phyloP scores from a whole-genome alignment of 2,113 vertebrate species.

The Dasyprocta punctata region DNA sequence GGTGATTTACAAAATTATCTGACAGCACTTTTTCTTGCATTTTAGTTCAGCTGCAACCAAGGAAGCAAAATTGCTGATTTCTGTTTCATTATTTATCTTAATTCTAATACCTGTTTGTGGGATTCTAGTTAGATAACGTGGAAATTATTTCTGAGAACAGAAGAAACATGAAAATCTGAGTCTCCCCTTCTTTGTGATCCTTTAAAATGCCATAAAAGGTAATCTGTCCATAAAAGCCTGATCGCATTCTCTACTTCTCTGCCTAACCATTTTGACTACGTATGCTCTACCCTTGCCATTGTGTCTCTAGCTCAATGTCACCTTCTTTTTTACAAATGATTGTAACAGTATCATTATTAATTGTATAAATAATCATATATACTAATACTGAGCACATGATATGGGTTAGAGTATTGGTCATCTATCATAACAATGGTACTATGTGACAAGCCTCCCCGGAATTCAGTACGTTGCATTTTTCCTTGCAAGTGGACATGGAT shows the following conservation, averaged over 20 bases:
- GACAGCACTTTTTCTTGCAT: neutral
- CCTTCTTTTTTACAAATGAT: neutral
- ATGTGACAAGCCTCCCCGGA: neutral
- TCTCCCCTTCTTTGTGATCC: neutral
- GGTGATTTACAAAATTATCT: neutral
- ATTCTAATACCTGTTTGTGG: neutral
- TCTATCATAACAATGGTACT: neutral
- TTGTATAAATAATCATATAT: neutral
- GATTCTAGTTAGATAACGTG: neutral
- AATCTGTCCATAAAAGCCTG: neutral
- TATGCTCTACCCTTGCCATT: neutral
- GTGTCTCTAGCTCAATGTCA: neutral
- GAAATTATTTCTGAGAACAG: neutral
- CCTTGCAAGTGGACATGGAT: neutral
- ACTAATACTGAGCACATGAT: neutral
- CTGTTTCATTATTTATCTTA: neutral
- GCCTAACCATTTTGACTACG: neutral
- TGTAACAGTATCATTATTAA: neutral
- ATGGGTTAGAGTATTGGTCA: neutral
- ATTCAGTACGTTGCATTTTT: neutral
- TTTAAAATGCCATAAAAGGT: constrained; percentile 16
- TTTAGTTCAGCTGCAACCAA: neutral
- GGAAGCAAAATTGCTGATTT: neutral
- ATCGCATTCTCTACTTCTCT: neutral
- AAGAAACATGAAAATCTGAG: neutral